Base-by-base conservation (phyloP, 2,888 invertebrate species). In the Conops quadrifasciatus region DNA sequence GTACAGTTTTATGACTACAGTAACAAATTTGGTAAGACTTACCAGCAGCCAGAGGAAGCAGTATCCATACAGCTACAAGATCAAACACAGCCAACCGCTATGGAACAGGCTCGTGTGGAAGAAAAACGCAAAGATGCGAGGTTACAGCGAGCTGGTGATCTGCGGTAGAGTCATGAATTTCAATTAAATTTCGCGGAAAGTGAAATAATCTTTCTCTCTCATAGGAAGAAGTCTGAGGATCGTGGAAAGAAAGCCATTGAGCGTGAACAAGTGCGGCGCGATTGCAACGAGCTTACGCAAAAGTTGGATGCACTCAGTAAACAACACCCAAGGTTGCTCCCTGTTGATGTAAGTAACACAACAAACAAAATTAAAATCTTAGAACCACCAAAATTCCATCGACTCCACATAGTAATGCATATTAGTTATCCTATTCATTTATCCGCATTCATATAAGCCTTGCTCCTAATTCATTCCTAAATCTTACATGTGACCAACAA, bases 231-330 rank as follows among this genome's bases (percentile, higher is more conserved):
- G 49, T 78, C 76, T 4, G 80, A 81, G 4, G 79, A 83, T 59
- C 84, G 89, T 7, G 88, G 88, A 2, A 83, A 86, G 69, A 85
- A 84, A 74, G 89, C 89, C 1, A 73, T 88, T 58, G 87, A 88
- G 77, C 87, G 87, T 36, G 87, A 88, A 73, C 86, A 85, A 77
- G 83, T 88, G 15, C 85, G 87, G 56, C 84, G 86, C 60, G 88
- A 89, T 76, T 89, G 88, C 75, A 83, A 86, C 19, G 85, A 87
- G 65, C 78, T 89, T 72, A 83, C 88, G 49, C 82, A 86, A 65
- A 86, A 88, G 77, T 78, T 89, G 75, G 85, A 87, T 36, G 85
- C 87, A 65, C 74, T 89, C 16, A 85, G 87, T 0, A 81, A 82
- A 24, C 80, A 84, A 67, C 78, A 83, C 63, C 80, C 80, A 1